Percentiles rank a stretch among this genome's conserved stretches.
These are phyloP conservation scores for Oryctes rhinoceros DNA, from an alignment of 1,140 invertebrate genomes.

Conservation along the genomic window DNA sequence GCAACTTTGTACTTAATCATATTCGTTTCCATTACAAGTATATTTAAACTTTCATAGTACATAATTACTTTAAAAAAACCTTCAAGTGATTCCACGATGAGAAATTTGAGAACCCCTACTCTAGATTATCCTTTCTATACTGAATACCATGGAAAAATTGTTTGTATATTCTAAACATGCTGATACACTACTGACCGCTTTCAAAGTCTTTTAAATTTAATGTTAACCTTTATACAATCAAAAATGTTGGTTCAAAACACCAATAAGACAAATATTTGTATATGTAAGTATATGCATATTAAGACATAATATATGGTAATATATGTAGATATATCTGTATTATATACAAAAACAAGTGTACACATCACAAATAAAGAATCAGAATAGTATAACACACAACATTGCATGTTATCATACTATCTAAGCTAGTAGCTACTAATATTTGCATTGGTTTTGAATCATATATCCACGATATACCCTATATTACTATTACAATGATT, in stretches of 20 bases:
- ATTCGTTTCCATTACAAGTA: too few relatives aligned
- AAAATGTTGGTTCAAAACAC: constrained; percentile 18
- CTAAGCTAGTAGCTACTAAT: constrained; percentile 13
- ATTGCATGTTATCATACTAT: constrained; percentile 36
- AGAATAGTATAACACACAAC: constrained; percentile 7
- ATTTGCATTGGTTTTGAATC: constrained; percentile 16
- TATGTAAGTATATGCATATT: not conserved
- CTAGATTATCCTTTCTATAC: too few relatives aligned
- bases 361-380: constrained; percentile 21
- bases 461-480: constrained; percentile 9
- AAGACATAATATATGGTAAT: constrained; percentile 3
- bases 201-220: not conserved
- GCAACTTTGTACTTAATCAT: too few relatives aligned
- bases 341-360: constrained; percentile 25
- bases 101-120: too few relatives aligned
- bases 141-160: too few relatives aligned
- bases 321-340: constrained; percentile 15
- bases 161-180: too few relatives aligned
- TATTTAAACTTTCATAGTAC: too few relatives aligned
- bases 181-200: constrained; percentile 6
- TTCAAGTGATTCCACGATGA: too few relatives aligned
- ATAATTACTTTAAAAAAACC: too few relatives aligned
- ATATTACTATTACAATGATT: constrained; percentile 1
- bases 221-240: constrained; percentile 18
- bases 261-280: constrained; percentile 1